Percentiles rank a stretch among this genome's conserved stretches.
Evolutionary conservation across 2,888 invertebrate species (phyloP).

Genomic region (Serripes groenlandicus): DNA sequence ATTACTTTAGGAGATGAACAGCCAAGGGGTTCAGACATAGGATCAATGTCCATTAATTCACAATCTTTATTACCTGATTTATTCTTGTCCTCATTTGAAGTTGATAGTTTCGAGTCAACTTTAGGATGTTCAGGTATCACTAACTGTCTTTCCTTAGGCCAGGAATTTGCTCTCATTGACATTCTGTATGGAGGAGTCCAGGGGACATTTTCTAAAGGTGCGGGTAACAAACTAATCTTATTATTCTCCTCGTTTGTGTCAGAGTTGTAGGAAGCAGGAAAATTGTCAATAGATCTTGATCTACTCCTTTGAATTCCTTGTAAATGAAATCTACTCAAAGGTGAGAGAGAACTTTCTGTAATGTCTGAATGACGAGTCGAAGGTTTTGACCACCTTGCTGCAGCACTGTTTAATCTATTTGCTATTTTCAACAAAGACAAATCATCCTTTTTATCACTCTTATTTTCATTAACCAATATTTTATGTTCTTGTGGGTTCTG

Average conservation of each 20-base stretch:
- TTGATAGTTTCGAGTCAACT: background rate
- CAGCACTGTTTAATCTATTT: slow-evolving; percentile 81
- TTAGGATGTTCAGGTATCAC: background rate
- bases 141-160: slow-evolving; percentile 9
- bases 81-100: no score
- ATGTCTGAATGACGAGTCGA: slow-evolving; percentile 25
- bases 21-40: background rate
- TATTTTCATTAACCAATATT: slow-evolving; percentile 14
- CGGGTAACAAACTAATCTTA: background rate
- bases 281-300: background rate
- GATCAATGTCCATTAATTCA: slow-evolving; percentile 15
- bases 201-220: background rate
- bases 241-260: background rate
- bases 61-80: background rate
- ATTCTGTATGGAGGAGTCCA: slow-evolving; percentile 31
- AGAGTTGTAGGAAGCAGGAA: background rate
- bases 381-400: slow-evolving; percentile 65
- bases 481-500: slow-evolving; percentile 70
- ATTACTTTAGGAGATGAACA: background rate
- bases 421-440: slow-evolving; percentile 77
- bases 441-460: slow-evolving; percentile 61
- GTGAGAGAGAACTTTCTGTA: background rate
- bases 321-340: background rate
- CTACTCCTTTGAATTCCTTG: background rate
- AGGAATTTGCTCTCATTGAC: slow-evolving; percentile 7